phyloP scores from a whole-genome alignment of 1,140 invertebrate genomes.

The Pristionchus pacificus region DNA sequence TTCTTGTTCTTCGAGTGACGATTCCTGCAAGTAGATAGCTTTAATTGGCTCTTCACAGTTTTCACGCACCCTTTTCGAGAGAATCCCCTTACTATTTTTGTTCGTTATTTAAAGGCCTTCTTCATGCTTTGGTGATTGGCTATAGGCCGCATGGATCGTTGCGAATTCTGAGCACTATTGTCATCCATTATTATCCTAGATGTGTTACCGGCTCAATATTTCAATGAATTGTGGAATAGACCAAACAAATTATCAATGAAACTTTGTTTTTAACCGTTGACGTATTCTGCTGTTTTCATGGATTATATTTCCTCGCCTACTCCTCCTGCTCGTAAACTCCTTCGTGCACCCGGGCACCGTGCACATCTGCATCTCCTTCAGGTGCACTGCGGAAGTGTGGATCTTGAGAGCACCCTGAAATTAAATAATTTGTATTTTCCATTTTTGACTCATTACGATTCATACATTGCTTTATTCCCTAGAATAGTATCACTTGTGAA shows the following conservation, averaged over 20 bases:
- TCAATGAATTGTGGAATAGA: too few species aligned
- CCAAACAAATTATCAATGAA: too few species aligned
- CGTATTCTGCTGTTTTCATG: too few species aligned
- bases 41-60: neutral
- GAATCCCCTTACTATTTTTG: conserved; percentile 10
- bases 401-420: conserved; percentile 90
- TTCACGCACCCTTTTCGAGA: neutral
- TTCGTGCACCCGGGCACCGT: conserved; percentile 97
- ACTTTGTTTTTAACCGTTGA: too few species aligned
- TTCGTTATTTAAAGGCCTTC: conserved; percentile 18
- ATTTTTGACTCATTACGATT: too few species aligned
- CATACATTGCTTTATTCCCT: too few species aligned
- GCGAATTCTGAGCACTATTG: too few species aligned
- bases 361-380: conserved; percentile 98
- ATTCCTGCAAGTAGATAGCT: conserved; percentile 68
- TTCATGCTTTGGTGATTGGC: neutral
- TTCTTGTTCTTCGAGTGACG: conserved; percentile 96
- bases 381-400: conserved; percentile 95
- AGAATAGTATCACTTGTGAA: too few species aligned
- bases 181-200: too few species aligned
- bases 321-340: conserved; percentile 95
- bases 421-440: too few species aligned
- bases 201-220: too few species aligned
- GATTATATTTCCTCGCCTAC: conserved; percentile 64
- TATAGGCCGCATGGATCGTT: neutral